Evolutionary conservation across 2,113 vertebrate genomes (phyloP), one percentile per base, ranked within the genome.

Genomic region (Grus americana): DNA sequence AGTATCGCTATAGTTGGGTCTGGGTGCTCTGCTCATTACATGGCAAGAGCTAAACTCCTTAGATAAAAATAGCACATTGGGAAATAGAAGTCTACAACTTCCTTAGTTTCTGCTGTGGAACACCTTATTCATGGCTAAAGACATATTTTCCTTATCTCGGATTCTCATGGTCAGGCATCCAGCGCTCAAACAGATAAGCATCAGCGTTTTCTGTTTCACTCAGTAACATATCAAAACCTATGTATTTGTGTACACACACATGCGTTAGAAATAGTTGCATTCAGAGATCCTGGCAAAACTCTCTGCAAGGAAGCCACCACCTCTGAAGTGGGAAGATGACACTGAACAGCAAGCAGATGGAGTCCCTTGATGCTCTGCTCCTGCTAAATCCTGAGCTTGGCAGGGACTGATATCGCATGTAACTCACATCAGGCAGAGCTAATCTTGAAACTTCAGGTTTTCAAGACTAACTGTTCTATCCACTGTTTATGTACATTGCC

Each of bases 1-100:
- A 79, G 9, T 14, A 46, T 24, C 17, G 0, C 19, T 36, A 22
- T 0, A 88, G 15, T 12, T 4, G 0, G 0, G 0, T 13, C 32
- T 52, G 17, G 4, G 27, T 66, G 34, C 21, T 65, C 79, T 72
- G 42, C 52, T 79, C 26, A 14, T 50, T 49, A n/a, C 23, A 42
- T 1, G 9, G 29, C 40, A 57, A 86, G n/a, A 82, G 21, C 8
- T 38, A 12, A 18, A 50, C 13, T 47, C 30, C 21, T 55, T 3
- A 14, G 10, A 32, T 24, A 74, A 71, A 88, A 88, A 23, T 0
- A 72, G 23, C 21, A 17, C 2, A 0, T 2, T 44, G 36, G 61
- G 36, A 44, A 62, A 88, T 5, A 70, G 44, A 52, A 27, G 14
- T 26, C 46, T 84, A 34, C 26, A 40, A 22, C 17, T 75, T 24